Evolutionary conservation across 2,888 invertebrate species (phyloP), one percentile per base, ranked within the genome.

Genomic region (Stenolophus ochropezus): DNA sequence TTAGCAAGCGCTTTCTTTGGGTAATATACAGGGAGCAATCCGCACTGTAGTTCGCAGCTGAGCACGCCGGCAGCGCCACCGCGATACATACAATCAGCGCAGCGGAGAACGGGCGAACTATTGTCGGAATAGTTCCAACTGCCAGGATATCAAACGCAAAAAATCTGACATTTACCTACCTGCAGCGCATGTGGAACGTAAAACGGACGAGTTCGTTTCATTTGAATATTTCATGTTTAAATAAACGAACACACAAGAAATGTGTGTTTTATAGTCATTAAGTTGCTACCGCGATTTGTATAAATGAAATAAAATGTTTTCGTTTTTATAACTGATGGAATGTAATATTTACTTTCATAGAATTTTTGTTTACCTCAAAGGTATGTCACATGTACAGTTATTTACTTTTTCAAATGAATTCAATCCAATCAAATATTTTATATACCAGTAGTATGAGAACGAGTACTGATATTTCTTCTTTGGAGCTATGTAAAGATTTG

Each of bases 1-100:
- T 88, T 87, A 86, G 86, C 86, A 85, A 85, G 85, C 84, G 83
- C 81, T 81, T 81, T 75, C 76, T 82, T 81, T 65, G 53, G 76
- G 76, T 76, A 76, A 76, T 76, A 76, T 33, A 76, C 56, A 76
- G 56, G 56, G 76, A 76, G 76, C 76, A 76, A 76, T 76, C 76
- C 8, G 25, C 58, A 42, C 20, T 76, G 58, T 76, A 76, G 56
- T 58, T 76, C 42, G 14, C 56, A 76, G 58, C 74, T 69, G 69
- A 42, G 61, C 61, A 61, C 14, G 61, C 14, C 51, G 16, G 74
- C 51, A 8, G 74, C 74, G 74, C 74, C 33, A 69, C 18, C 53
- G 25, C 51, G 74, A 74, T 53, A 74, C 74, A 74, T 74, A 74
- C 53, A 73, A 73, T 73, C 73, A 74, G 42, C 47, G 49, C 18